Percentiles rank a stretch among this genome's conserved stretches.
These are phyloP conservation scores for Diglossa brunneiventris DNA, from an alignment of 2,113 vertebrate species.

Conservation along the genomic window DNA sequence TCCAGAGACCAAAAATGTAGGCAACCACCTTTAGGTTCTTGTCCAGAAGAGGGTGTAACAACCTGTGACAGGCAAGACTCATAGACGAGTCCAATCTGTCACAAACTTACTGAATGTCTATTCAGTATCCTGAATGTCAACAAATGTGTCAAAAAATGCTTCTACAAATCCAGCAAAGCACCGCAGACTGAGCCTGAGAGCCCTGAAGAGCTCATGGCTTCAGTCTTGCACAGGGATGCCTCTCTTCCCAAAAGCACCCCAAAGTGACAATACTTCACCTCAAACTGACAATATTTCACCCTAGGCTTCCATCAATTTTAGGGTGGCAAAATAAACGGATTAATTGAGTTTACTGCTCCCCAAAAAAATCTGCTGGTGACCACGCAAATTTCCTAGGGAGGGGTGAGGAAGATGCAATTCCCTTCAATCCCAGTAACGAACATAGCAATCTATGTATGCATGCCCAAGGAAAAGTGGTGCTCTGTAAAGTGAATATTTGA, in stretches of 20 bases:
- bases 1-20: not conserved
- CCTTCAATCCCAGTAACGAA: not conserved
- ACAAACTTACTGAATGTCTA: not conserved
- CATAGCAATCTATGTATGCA: accelerated
- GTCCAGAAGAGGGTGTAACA: not conserved
- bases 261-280: not conserved
- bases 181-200: not conserved
- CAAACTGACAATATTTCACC: not conserved
- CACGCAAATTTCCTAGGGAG: not conserved
- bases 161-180: not conserved
- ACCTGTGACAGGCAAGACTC: not conserved
- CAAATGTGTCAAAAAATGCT: not conserved
- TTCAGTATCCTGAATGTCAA: not conserved
- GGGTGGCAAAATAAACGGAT: not conserved
- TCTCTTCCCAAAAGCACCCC: not conserved
- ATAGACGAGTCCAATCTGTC: accelerated
- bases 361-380: not conserved
- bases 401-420: not conserved
- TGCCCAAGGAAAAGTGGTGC: not conserved
- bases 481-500: not conserved
- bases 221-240: not conserved
- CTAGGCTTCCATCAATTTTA: not conserved
- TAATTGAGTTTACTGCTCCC: not conserved
- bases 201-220: not conserved
- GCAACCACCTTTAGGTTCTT: not conserved